Base-by-base conservation (phyloP, 1,140 invertebrate genomes). In the Anoplolepis gracilipes region DNA sequence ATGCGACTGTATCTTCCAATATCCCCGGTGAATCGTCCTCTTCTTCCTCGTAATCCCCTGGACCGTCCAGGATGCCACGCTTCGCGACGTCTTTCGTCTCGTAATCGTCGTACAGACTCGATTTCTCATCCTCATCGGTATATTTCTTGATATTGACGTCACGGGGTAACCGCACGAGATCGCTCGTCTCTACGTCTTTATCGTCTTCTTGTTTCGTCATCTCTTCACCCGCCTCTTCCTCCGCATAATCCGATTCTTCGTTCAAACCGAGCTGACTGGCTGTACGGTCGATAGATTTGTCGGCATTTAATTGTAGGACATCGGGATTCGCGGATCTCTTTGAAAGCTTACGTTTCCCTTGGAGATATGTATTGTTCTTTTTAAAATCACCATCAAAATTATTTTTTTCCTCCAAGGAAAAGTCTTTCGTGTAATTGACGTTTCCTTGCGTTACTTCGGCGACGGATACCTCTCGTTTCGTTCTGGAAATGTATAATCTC, bases 51-150 rank as follows among this genome's bases (percentile, higher is more conserved):
- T 92, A 90, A 59, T 91, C 91, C 22, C 90, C 90, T 0, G 85
- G 57, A 2, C 85, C 85, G 0, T 8, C 73, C 16, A 75, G 30
- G 1, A 84, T 53, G 8, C 90, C 91, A 28, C 91, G 85, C 1
- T 92, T 92, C 5, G 82, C 89, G 16, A 90, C 49, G 36, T 92
- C 91, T 55, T 92, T 91, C 10, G 76, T 13, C 19, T 88, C 87
- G 33, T 84, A 85, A 5, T 88, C 88, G 0, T 91, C 90, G 65
- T 85, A 85, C 22, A 91, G 13, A 13, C 75, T 90, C 10, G 76
- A 79, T 6, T 55, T 70, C 2, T 90, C 89, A 0, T 87, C 70
- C 19, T 87, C 78, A 11, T 88, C 87, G n/a, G 61, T 76, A 42
- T 84, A 91, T 22, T 53, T 76, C 30, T 77, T 81, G 0, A 49